Conservation (phyloP, 1,140 invertebrate species). For the Danaus melanippus region DNA sequence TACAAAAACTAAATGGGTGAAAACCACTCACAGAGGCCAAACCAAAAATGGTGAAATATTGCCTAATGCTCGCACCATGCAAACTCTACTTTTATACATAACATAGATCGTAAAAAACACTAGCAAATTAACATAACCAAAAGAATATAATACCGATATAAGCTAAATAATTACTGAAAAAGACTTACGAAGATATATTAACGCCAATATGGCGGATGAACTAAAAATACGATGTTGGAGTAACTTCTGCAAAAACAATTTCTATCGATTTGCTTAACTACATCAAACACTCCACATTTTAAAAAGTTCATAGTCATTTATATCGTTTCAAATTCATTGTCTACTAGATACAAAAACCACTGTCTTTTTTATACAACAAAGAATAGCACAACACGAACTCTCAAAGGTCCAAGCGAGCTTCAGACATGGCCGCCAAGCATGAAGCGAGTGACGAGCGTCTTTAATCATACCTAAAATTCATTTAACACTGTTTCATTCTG, state of each 20-base stretch:
- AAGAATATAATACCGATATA: conserved; percentile 43
- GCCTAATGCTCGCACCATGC: conserved; percentile 47
- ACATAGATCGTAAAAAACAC: conserved; percentile 37
- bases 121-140: conserved; percentile 50
- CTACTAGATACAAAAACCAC: conserved; percentile 55
- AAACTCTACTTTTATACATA: conserved; percentile 42
- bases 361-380: conserved; percentile 62
- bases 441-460: conserved; percentile 59
- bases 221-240: conserved; percentile 71
- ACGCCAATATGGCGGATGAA: conserved; percentile 71
- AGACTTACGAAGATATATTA: conserved; percentile 70
- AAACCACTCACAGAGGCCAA: conserved; percentile 43
- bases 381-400: conserved; percentile 66
- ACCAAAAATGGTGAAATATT: conserved; percentile 49
- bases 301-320: conserved; percentile 53
- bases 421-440: conserved; percentile 68
- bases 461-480: conserved; percentile 50
- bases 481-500: conserved; percentile 49
- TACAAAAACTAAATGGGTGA: conserved; percentile 14
- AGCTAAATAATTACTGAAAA: conserved; percentile 67
- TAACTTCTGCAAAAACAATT: conserved; percentile 58
- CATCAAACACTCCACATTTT: conserved; percentile 59
- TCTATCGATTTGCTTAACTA: conserved; percentile 58
- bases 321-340: conserved; percentile 53
- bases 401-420: conserved; percentile 59